Evolutionary conservation across 1,140 invertebrate species (phyloP).

Genomic region (Popillia japonica): DNA sequence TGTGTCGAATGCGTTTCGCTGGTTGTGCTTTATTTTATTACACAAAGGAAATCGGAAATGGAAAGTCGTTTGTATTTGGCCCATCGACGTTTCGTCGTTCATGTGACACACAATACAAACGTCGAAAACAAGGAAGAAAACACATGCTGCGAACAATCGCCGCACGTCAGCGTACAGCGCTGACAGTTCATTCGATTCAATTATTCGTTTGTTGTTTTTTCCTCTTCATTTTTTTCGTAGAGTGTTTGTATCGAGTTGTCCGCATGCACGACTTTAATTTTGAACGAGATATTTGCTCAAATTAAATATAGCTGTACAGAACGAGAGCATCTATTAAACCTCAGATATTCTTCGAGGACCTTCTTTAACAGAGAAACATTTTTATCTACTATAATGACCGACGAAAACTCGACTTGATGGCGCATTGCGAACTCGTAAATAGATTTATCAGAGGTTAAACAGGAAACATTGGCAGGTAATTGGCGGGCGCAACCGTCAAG

Average conservation of each 20-base stretch:
- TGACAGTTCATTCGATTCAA: slow-evolving; percentile 10
- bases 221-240: too few relatives aligned
- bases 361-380: too few relatives aligned
- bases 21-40: slow-evolving; percentile 10
- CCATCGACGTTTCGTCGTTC: neutral
- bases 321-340: too few relatives aligned
- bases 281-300: too few relatives aligned
- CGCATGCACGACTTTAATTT: too few relatives aligned
- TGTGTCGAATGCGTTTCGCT: neutral
- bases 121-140: neutral
- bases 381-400: neutral
- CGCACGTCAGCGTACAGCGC: neutral
- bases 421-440: neutral
- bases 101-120: neutral
- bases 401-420: neutral
- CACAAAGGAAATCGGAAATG: slow-evolving; percentile 13
- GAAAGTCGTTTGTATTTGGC: slow-evolving; percentile 14
- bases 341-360: too few relatives aligned
- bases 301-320: too few relatives aligned
- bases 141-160: neutral
- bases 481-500: neutral
- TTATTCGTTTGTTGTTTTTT: neutral
- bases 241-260: too few relatives aligned
- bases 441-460: slow-evolving; percentile 1
- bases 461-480: slow-evolving; percentile 14